A percentile compares a stretch with the other conserved stretches of the same genome.
These are phyloP conservation scores for Cyprichromis sp. DNA, from an alignment of 2,113 vertebrate genomes.

Conservation along the genomic window DNA sequence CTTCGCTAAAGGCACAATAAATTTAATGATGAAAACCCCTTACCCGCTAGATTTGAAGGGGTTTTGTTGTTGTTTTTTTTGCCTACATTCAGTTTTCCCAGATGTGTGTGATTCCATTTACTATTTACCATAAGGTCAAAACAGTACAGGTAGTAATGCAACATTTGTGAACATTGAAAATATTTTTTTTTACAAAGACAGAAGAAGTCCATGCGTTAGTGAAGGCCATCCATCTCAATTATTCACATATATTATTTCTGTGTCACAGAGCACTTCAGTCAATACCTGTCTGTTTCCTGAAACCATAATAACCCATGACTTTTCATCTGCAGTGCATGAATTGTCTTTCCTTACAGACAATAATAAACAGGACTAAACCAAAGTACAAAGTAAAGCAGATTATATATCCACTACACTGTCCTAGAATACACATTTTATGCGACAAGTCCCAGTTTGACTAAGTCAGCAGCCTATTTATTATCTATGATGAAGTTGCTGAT, in stretches of 20 bases:
- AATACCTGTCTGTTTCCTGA: neutral
- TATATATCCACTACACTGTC: neutral
- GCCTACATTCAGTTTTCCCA: neutral
- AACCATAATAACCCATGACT: neutral
- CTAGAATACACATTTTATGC: neutral
- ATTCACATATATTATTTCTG: constrained; percentile 37
- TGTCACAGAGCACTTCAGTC: neutral
- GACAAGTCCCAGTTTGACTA: neutral
- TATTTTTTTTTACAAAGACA: neutral
- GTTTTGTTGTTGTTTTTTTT: fast-evolving
- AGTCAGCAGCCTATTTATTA: neutral
- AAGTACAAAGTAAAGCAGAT: neutral
- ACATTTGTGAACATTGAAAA: neutral
- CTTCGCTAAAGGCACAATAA: neutral
- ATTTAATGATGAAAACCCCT: neutral
- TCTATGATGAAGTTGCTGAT: neutral
- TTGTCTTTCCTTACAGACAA: neutral
- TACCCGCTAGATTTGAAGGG: neutral
- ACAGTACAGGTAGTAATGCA: neutral
- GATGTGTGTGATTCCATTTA: neutral
- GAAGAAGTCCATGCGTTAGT: neutral
- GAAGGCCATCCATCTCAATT: constrained; percentile 14
- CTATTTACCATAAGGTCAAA: neutral
- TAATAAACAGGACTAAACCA: neutral
- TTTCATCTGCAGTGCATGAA: neutral